Conservation (phyloP, 2,797 vertebrate species). For the Falco novaeseelandiae region DNA sequence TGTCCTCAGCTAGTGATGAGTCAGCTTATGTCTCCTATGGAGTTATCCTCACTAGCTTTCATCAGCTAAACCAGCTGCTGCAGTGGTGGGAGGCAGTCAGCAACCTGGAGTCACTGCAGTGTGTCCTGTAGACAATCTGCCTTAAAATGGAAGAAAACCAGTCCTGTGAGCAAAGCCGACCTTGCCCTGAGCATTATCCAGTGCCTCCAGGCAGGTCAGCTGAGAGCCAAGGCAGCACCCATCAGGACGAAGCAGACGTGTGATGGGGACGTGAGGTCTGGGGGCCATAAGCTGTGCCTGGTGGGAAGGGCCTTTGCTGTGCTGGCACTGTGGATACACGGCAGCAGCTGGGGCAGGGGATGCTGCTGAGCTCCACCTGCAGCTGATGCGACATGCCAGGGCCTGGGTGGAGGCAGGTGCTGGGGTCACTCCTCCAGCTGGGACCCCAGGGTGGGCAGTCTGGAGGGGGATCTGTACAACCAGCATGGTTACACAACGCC, state of each 20-base stretch:
- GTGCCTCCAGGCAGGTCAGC: neutral
- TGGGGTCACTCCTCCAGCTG: neutral
- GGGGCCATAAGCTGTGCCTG: neutral
- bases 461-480: neutral
- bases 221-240: neutral
- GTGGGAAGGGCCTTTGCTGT: neutral
- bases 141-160: neutral
- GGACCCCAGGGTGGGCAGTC: neutral
- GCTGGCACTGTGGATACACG: neutral
- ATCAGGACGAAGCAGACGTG: rapidly evolving
- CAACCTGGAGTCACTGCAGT: neutral
- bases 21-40: neutral
- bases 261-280: rapidly evolving
- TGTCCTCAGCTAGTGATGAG: neutral
- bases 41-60: neutral
- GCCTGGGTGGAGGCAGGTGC: neutral
- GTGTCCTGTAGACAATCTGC: neutral
- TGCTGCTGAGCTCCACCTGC: neutral
- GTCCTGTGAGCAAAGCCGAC: neutral
- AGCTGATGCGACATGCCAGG: neutral
- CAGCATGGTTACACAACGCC: neutral
- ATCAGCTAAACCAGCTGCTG: neutral
- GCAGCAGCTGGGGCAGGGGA: neutral
- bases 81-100: neutral
- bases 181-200: neutral